A percentile compares a stretch with the other conserved stretches of the same genome.
phyloP scores from a whole-genome alignment of 2,888 invertebrate species.

The Cyclophora punctaria region DNA sequence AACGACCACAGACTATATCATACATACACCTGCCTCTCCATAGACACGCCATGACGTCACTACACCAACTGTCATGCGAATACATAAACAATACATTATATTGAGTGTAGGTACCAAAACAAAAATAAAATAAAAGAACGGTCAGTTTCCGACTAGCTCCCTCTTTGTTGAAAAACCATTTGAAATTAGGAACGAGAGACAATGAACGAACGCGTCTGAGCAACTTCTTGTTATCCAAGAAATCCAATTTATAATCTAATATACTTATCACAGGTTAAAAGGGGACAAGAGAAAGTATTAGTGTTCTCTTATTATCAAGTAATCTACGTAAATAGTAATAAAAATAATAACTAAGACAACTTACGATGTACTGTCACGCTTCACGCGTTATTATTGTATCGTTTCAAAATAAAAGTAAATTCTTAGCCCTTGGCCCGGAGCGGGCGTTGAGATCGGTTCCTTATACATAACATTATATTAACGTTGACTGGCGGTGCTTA shows the following conservation, averaged over 20 bases:
- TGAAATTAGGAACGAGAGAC: conserved; percentile 67
- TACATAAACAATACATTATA: conserved; percentile 18
- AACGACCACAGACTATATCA: background rate
- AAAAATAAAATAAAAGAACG: conserved; percentile 43
- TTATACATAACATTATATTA: conserved; percentile 39
- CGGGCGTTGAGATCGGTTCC: conserved; percentile 71
- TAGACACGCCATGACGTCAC: background rate
- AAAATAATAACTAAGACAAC: conserved; percentile 64
- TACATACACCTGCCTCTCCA: conserved; percentile 7
- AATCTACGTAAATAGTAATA: conserved; percentile 39
- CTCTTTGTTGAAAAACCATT: conserved; percentile 35
- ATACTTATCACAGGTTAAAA: conserved; percentile 74
- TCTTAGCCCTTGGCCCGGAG: conserved; percentile 59
- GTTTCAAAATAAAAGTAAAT: conserved; percentile 39
- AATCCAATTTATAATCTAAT: conserved; percentile 63
- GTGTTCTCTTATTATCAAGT: conserved; percentile 67
- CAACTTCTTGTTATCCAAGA: conserved; percentile 62
- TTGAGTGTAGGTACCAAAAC: conserved; percentile 27
- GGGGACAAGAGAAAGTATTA: conserved; percentile 74
- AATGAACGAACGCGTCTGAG: conserved; percentile 53
- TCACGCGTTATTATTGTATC: conserved; percentile 34
- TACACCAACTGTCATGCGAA: conserved; percentile 10
- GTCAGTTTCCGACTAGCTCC: conserved; percentile 55
- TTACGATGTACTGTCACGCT: conserved; percentile 51
- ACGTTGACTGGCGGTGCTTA: conserved; percentile 60